These are phyloP conservation scores for Agonopterix arenella DNA, from an alignment of 2,888 invertebrate species.

Conservation along the genomic window DNA sequence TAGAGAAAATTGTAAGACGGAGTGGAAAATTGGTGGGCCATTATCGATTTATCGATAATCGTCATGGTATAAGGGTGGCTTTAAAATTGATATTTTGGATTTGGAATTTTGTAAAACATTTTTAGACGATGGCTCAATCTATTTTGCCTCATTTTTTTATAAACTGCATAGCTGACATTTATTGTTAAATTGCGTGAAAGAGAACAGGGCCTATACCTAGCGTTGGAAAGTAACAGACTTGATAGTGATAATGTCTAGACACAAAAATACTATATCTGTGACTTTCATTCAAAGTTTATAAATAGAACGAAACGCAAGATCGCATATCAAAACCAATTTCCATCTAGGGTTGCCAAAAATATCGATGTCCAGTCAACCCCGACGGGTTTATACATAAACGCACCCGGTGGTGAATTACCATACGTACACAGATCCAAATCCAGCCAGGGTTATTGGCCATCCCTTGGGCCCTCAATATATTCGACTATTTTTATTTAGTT, in stretches of 20 bases:
- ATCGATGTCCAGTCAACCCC: conserved; percentile 14
- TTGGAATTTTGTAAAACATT: too few species aligned
- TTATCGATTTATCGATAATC: conserved; percentile 19
- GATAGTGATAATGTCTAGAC: too few species aligned
- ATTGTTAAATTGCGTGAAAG: too few species aligned
- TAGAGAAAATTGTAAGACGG: conserved; percentile 38
- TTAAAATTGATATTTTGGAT: too few species aligned
- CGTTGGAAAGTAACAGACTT: too few species aligned
- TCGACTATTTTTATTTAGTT: conserved; percentile 65
- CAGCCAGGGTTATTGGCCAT: conserved; percentile 57
- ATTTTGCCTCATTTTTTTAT: too few species aligned
- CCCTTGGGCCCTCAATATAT: conserved; percentile 65
- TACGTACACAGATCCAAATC: conserved; percentile 4
- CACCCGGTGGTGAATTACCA: conserved; percentile 10
- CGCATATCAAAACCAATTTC: not conserved
- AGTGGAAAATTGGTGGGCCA: conserved; percentile 35
- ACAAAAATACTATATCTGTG: too few species aligned
- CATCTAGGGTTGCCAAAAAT: conserved; percentile 1
- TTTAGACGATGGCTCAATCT: too few species aligned
- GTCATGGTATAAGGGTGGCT: conserved; percentile 1
- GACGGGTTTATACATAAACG: not conserved
- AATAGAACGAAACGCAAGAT: not conserved
- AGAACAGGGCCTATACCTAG: too few species aligned
- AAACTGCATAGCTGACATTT: too few species aligned
- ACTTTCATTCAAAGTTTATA: too few species aligned